Evolutionary conservation across 2,797 vertebrate genomes (phyloP), one percentile per base, ranked within the genome.

Genomic region (Scleropages formosus): DNA sequence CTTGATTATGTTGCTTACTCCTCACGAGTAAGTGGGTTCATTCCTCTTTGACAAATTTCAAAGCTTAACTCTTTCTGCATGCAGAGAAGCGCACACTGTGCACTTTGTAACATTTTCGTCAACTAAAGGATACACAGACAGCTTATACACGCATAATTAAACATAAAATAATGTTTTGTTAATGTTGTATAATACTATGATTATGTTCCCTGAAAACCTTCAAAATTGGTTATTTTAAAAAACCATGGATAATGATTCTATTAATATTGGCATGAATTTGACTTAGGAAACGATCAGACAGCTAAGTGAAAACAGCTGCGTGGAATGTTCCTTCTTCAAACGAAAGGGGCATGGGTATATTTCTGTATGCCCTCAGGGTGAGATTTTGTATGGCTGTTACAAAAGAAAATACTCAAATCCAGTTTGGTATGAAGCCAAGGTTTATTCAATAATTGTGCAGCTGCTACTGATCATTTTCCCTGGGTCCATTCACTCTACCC

Each of bases 361-460:
- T 70, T 70, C 20, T 56, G 47, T 31, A 53, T 56, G 68, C 47
- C 68, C 49, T 49, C 68, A 31, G 51, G 68, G 68, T 70, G 68
- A 53, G 47, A 70, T 56, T 18, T 56, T 56, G 18, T 56, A 56
- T 12, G 18, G 68, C 68, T 16, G 49, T 22, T 49, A 10, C 22
- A 70, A 31, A 70, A 56, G 49, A 70, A 26, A 70, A 49, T 27
- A 70, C 70, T 70, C 49, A 58, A 24, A 56, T 24, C 68, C 24
- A 11, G 51, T 47, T 58, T 70, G 68, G 49, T 47, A 12, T 56
- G 51, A 70, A 70, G 56, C 18, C 22, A 15, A 47, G 22, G 49
- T 13, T 9, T 6, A 53, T 70, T 70, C 68, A 53, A 53, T 68
- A 68, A 68, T 68, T 44, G 44, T 16, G 46, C 66, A 24, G 66